Conservation (phyloP, 2,113 vertebrate genomes). For the Nettapus auritus region DNA sequence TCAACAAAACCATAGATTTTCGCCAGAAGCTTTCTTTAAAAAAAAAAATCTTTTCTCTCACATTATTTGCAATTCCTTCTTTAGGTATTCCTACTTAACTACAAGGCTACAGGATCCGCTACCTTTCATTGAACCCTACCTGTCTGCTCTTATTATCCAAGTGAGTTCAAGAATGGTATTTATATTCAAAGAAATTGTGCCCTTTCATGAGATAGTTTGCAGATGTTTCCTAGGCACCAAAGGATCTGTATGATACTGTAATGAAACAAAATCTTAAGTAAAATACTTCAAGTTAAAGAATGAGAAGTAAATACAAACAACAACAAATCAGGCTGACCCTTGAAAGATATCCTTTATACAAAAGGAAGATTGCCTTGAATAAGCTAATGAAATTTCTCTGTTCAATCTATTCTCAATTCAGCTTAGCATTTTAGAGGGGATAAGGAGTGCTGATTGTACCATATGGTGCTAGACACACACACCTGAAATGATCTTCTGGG, state of each 20-base stretch:
- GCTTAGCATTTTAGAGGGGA: background rate
- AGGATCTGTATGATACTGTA: background rate
- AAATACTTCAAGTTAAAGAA: background rate
- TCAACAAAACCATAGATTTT: background rate
- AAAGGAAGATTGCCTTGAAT: background rate
- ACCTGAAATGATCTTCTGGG: constrained; percentile 1
- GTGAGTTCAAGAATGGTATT: constrained; percentile 5
- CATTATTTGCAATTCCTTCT: background rate
- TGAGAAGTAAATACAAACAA: background rate
- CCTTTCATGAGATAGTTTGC: background rate
- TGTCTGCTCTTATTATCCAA: constrained; percentile 8
- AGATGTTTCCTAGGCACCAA: background rate
- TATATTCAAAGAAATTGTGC: background rate
- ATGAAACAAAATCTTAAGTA: background rate
- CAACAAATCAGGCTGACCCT: background rate
- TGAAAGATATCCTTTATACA: background rate
- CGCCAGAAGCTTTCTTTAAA: background rate
- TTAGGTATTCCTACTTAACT: background rate
- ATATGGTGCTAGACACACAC: background rate
- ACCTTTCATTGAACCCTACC: constrained; percentile 5
- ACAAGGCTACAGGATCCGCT: background rate
- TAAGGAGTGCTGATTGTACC: background rate
- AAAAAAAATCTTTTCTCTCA: background rate
- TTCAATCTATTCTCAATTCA: background rate
- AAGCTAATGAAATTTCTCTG: background rate